Base-by-base conservation (phyloP, 1,140 invertebrate species). In the Megalonaias nervosa region DNA sequence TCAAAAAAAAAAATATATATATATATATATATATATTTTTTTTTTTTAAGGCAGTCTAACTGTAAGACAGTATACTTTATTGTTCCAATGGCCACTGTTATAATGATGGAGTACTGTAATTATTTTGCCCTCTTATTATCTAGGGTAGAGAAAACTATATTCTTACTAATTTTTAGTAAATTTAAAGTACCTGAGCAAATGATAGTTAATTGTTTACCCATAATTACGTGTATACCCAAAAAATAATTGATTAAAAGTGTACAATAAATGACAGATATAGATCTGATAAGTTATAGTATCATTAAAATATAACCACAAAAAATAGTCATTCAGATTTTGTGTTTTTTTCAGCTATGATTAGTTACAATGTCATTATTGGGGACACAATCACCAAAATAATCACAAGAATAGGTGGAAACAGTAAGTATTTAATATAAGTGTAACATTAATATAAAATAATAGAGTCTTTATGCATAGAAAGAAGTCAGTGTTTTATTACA, bases 301-400 rank as follows among this genome's bases (percentile, higher is more conserved):
- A 19, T 13, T 61, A 11, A 12, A 11, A 57, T 26, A 59, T 69
- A 15, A 75, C 5, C 59, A 75, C 5, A 38, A 17, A 21, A 69
- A 26, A 38, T 23, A 17, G 31, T 71, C 14, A 31, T 23, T 59
- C 17, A 17, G 23, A 11, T 75, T 64, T 59, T 68, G 74, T 56
- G 71, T 67, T 82, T 70, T 65, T 93, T 93, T 48, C 91, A 96
- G 96, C 96, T 2, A 97, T 97, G 95, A 94, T 97, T 56, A 96
- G 95, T 66, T 97, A 97, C 88, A 97, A 97, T 89, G 94, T 97
- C 11, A 96, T 97, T 56, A 96, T 97, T 26, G 96, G 96, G 55
- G 96, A 97, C 89, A 97, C 96, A 1, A 92, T 97, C 23, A 96
- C 96, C 1, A 97, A 96, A 91, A 94, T 97, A 4, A 90, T 97